Base-by-base conservation (phyloP, 2,888 invertebrate species). In the Drosophila silvestris region DNA sequence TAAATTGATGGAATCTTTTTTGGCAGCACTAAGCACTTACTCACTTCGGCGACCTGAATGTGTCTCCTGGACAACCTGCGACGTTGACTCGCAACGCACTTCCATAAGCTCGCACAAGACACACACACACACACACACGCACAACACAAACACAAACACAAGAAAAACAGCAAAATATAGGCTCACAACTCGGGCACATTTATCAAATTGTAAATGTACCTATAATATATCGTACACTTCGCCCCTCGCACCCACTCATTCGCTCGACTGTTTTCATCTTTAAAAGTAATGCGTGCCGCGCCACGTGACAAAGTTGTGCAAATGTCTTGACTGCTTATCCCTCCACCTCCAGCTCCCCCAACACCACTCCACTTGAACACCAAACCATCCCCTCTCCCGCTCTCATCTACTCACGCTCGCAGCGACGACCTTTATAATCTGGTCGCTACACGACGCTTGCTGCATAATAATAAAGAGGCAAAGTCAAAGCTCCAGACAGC, bases 241-340 rank as follows among this genome's bases (percentile, higher is more conserved):
- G n/a, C n/a, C 10, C 59, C 16, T 19, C 37, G 32, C 66, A 9
- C 19, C 7, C 35, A 7, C 59, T 16, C 32, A 32, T 37, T 14
- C n/a, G 16, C 47, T 39, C 35, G 51, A 28, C 69, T 75, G 62
- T 69, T 68, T 75, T 71, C 70, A 60, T 72, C 70, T 71, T 68
- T 76, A 72, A 81, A 81, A 73, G 72, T 78, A 78, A 77, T 79
- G 76, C 70, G 73, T 71, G 73, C 66, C 66, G 47, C 44, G 62
- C 79, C 82, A 81, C 81, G 81, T 81, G 82, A 81, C 82, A 79
- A 81, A 81, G 79, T 81, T 81, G 63, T 79, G 70, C 73, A 81
- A 81, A 81, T 79, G 79, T 64, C 72, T 67, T 69, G 57, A 68
- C 33, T 52, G 61, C 41, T n/a, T 14, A 37, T 10, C 41, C 30